Evolutionary conservation across 1,140 invertebrate genomes (phyloP).

Genomic region (Drosophila kepulauana): DNA sequence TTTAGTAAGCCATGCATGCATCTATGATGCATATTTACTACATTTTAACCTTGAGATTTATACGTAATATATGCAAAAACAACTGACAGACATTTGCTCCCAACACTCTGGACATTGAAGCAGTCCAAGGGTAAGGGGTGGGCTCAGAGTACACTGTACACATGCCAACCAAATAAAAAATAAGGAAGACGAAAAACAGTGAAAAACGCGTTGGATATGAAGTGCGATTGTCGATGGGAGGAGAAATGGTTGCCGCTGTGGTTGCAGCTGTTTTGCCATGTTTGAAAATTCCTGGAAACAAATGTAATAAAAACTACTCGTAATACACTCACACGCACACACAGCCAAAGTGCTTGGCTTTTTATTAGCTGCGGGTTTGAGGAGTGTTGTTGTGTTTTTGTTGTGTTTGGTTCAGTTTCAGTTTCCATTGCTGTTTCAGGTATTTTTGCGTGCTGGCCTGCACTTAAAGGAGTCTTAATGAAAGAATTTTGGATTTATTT

Average conservation of each 20-base stretch:
- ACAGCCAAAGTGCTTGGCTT: slow-evolving; percentile 54
- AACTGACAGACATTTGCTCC: slow-evolving; percentile 39
- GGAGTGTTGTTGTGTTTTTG: slow-evolving; percentile 49
- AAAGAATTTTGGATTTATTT: slow-evolving; percentile 72
- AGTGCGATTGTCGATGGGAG: background rate
- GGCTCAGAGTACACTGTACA: slow-evolving; percentile 1
- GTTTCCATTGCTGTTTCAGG: slow-evolving; percentile 21
- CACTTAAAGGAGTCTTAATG: slow-evolving; percentile 73
- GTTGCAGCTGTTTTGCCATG: slow-evolving; percentile 80
- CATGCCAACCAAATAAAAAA: slow-evolving; percentile 42
- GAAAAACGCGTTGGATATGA: slow-evolving; percentile 47
- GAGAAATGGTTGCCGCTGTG: slow-evolving; percentile 48
- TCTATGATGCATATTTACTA: slow-evolving; percentile 71
- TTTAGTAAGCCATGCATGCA: slow-evolving; percentile 54
- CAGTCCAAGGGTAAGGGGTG: background rate
- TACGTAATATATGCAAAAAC: slow-evolving; percentile 63
- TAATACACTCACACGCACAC: slow-evolving; percentile 53
- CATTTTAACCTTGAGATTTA: slow-evolving; percentile 77
- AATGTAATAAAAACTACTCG: slow-evolving; percentile 83
- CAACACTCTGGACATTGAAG: slow-evolving; percentile 16
- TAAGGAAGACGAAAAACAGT: slow-evolving; percentile 53
- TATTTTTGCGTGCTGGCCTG: slow-evolving; percentile 70
- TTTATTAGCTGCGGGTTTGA: slow-evolving; percentile 73
- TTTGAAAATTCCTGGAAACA: slow-evolving; percentile 83
- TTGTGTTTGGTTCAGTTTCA: slow-evolving; percentile 20